These are phyloP conservation scores for Falco columbarius DNA, from an alignment of 2,797 vertebrate genomes.

Conservation along the genomic window DNA sequence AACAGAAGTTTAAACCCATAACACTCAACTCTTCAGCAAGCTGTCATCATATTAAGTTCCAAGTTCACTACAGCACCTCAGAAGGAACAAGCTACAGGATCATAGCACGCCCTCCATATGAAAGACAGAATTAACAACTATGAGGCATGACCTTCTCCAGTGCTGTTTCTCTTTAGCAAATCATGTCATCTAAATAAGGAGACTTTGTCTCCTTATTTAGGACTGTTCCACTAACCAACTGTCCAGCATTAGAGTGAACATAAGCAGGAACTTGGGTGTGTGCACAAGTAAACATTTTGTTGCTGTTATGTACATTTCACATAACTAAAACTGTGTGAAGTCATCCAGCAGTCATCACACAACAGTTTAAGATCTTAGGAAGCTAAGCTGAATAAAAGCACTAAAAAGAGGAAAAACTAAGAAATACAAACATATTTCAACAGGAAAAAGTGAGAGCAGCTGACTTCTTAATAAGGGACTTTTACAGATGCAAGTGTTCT, in stretches of 20 bases:
- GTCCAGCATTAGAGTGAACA: background rate
- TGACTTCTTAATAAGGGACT: background rate
- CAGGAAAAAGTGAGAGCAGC: background rate
- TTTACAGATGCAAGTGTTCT: background rate
- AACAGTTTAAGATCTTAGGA: background rate
- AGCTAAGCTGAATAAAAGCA: background rate
- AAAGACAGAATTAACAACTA: background rate
- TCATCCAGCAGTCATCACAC: background rate
- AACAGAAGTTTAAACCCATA: too few relatives aligned
- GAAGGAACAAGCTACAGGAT: background rate
- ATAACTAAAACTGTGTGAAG: background rate
- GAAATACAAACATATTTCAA: background rate
- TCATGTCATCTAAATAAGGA: background rate
- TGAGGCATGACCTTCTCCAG: background rate
- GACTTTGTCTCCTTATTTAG: background rate
- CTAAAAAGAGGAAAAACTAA: background rate
- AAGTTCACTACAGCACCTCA: too few relatives aligned
- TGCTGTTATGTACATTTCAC: background rate
- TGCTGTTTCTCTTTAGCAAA: background rate
- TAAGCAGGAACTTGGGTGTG: conserved; percentile 7
- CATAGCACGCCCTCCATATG: background rate
- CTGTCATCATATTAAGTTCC: too few relatives aligned
- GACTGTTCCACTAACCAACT: background rate
- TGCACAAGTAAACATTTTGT: conserved; percentile 28
- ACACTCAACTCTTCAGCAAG: too few relatives aligned